Conservation (phyloP, 2,113 vertebrate species). For the Pteruthius melanotis region DNA sequence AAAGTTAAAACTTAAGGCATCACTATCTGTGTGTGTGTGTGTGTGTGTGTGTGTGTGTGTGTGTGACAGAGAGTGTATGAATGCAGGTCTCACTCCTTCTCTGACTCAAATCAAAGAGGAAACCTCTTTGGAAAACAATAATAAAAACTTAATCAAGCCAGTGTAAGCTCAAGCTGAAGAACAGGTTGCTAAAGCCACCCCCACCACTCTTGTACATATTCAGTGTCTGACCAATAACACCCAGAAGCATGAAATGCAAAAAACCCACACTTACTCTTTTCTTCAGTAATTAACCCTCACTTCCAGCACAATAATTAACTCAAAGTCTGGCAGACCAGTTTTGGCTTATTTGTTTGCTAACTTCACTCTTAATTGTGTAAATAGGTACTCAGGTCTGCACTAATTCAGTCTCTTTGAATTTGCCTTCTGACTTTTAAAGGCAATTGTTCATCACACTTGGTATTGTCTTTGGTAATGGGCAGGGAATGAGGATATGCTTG, state of each 20-base stretch:
- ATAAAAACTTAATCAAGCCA: neutral
- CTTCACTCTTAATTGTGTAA: neutral
- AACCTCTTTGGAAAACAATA: neutral
- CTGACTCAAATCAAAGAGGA: neutral
- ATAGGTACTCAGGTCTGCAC: neutral
- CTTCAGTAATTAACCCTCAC: neutral
- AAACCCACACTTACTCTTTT: neutral
- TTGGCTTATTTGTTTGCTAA: neutral
- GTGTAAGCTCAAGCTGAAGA: neutral
- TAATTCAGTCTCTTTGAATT: neutral
- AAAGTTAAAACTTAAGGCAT: no score
- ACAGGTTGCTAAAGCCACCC: neutral
- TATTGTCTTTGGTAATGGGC: accelerated
- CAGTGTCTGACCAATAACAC: neutral
- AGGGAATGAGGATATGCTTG: neutral
- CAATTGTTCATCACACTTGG: neutral
- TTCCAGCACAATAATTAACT: neutral
- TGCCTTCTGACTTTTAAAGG: neutral
- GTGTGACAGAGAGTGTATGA: neutral
- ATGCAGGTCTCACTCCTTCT: neutral
- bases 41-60: accelerated
- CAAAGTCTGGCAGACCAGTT: neutral
- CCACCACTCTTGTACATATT: neutral
- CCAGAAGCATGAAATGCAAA: neutral
- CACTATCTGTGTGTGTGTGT: neutral